phyloP scores from a whole-genome alignment of 2,113 vertebrate species.

The Catharus fuscescens region DNA sequence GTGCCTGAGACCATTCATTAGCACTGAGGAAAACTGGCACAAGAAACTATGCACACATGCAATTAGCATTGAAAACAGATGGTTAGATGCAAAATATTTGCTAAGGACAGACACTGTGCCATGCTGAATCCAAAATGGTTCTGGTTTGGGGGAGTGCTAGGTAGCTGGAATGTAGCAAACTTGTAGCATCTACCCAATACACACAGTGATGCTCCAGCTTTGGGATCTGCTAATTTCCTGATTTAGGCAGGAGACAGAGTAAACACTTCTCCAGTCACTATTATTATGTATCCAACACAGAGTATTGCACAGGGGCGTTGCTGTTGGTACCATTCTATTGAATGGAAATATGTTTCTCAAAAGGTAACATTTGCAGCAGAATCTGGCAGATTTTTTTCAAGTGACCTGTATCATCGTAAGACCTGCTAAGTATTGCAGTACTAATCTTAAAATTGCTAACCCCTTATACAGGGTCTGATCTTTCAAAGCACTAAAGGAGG shows the following conservation, averaged over 20 bases:
- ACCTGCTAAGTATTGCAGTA: background rate
- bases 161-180: background rate
- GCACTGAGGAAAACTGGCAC: background rate
- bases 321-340: background rate
- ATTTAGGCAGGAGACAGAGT: background rate
- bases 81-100: background rate
- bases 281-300: background rate
- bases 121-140: background rate
- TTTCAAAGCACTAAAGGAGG: background rate
- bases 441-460: background rate
- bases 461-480: background rate
- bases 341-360: background rate
- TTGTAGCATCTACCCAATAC: background rate
- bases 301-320: background rate
- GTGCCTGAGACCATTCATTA: background rate
- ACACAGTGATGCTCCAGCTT: background rate
- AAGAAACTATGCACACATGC: background rate
- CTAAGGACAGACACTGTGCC: background rate
- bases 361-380: background rate
- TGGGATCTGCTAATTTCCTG: background rate
- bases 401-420: background rate
- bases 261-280: background rate
- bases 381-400: background rate
- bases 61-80: background rate
- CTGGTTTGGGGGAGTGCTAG: background rate